Conservation (phyloP, 1,140 invertebrate species). For the Metaphire vulgaris region DNA sequence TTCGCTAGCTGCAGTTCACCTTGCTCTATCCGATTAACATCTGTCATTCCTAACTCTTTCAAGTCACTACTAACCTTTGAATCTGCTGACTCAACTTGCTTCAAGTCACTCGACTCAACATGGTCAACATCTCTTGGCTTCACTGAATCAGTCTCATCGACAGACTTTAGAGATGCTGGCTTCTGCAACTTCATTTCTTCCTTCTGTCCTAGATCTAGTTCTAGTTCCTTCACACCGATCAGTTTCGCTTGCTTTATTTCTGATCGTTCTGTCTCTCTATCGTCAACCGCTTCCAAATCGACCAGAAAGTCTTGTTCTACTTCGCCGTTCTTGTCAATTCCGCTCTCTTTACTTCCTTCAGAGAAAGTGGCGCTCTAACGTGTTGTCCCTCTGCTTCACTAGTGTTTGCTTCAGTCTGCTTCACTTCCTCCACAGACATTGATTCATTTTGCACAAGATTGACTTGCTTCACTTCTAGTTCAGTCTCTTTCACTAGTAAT, state of each 20-base stretch:
- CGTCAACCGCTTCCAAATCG: background rate
- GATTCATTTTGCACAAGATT: background rate
- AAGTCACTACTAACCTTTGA: too few species aligned
- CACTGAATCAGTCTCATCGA: background rate
- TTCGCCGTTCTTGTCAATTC: background rate
- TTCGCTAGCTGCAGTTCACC: too few species aligned
- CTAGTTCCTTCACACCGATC: background rate
- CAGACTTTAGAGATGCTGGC: too few species aligned
- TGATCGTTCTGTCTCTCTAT: background rate
- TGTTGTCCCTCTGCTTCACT: background rate
- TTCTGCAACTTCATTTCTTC: too few species aligned
- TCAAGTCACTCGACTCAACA: too few species aligned
- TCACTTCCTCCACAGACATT: background rate
- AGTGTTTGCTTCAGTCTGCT: background rate
- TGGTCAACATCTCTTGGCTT: background rate
- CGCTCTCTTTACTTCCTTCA: background rate
- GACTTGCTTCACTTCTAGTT: background rate
- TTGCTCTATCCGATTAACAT: too few species aligned
- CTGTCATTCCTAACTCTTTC: too few species aligned
- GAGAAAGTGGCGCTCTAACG: too few species aligned
- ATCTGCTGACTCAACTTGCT: too few species aligned
- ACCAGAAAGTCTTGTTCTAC: too few species aligned
- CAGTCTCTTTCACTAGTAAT: background rate
- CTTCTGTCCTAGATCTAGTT: background rate
- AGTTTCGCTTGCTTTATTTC: background rate